phyloP scores from a whole-genome alignment of 2,797 vertebrate genomes.

The Thamnophis elegans region DNA sequence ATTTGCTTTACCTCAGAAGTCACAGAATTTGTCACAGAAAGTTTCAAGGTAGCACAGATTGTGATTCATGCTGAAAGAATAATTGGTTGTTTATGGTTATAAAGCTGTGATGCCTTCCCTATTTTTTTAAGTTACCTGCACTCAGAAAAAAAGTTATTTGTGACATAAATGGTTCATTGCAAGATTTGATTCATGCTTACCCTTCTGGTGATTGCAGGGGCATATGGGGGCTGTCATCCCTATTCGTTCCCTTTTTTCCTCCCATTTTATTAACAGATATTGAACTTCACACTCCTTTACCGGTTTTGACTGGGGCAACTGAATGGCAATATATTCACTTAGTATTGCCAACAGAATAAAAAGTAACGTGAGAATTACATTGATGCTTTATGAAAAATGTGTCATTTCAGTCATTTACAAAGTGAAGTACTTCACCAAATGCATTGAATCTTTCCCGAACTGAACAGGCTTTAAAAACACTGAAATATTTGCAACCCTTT shows the following conservation, averaged over 20 bases:
- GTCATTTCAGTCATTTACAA: constrained; percentile 40
- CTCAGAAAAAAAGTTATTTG: constrained; percentile 5
- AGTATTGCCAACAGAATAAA: constrained; percentile 38
- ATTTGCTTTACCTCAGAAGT: not conserved
- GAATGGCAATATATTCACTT: constrained; percentile 34
- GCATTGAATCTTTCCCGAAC: constrained; percentile 44
- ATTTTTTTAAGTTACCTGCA: not conserved
- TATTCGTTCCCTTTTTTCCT: not conserved
- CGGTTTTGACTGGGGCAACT: constrained; percentile 35
- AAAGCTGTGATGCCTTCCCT: not conserved
- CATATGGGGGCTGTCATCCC: not conserved
- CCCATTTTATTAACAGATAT: constrained; percentile 16
- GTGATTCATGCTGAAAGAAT: not conserved
- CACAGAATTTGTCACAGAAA: fast-evolving
- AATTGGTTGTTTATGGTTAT: not conserved
- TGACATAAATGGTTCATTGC: constrained; percentile 18
- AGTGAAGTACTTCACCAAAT: constrained; percentile 53
- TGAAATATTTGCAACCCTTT: constrained; percentile 37
- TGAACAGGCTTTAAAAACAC: not conserved
- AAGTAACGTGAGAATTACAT: constrained; percentile 17
- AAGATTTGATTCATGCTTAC: constrained; percentile 35
- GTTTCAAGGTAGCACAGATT: not conserved
- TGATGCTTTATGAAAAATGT: constrained; percentile 33
- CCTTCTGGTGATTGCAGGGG: constrained; percentile 7
- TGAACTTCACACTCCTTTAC: constrained; percentile 15